These are phyloP conservation scores for Elysia chlorotica DNA, from an alignment of 1,140 invertebrate species.

Conservation along the genomic window DNA sequence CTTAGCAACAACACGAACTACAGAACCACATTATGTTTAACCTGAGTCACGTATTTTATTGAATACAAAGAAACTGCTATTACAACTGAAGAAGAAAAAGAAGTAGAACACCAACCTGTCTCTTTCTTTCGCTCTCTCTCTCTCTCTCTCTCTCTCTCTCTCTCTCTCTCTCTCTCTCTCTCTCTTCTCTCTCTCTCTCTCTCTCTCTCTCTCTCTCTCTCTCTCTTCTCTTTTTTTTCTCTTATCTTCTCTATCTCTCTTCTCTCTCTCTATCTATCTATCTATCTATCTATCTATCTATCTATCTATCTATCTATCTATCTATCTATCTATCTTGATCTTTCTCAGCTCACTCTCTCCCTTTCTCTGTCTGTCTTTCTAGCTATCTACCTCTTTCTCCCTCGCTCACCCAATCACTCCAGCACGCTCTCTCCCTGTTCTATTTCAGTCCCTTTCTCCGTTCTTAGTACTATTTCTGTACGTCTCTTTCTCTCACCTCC, in stretches of 20 bases:
- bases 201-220: background rate
- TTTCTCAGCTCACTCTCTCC: background rate
- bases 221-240: background rate
- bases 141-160: too few relatives aligned
- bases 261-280: background rate
- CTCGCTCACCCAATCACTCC: background rate
- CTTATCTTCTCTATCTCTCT: too few relatives aligned
- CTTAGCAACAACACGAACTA: too few relatives aligned
- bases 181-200: background rate
- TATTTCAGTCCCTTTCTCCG: background rate
- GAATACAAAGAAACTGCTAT: too few relatives aligned
- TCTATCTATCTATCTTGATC: background rate
- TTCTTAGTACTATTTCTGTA: background rate
- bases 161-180: too few relatives aligned
- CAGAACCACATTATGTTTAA: too few relatives aligned
- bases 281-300: background rate
- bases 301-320: background rate
- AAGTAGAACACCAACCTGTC: background rate
- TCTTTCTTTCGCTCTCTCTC: too few relatives aligned
- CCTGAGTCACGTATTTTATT: too few relatives aligned
- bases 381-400: constrained; percentile 3
- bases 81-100: too few relatives aligned
- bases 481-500: constrained; percentile 21
- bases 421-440: background rate
- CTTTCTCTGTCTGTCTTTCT: background rate